Percentiles rank a stretch among this genome's conserved stretches.
phyloP scores from a whole-genome alignment of 30 jellyfish, hydroid and myxozoan species.

The Catostylus mosaicus region DNA sequence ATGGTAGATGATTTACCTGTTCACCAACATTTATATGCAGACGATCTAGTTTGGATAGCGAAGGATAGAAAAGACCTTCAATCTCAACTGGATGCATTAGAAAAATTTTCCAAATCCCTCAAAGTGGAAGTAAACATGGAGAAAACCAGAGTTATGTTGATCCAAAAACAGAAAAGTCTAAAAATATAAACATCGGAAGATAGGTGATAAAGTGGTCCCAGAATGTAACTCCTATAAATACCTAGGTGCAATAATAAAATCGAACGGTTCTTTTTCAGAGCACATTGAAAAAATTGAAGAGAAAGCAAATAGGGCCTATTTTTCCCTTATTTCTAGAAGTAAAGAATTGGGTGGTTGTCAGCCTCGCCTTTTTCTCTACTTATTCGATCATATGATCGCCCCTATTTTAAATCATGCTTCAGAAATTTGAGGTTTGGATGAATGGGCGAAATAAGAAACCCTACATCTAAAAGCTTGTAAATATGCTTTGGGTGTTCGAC shows the following conservation, averaged over 20 bases:
- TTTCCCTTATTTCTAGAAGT: slow-evolving; percentile 38
- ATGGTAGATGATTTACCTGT: slow-evolving; percentile 20
- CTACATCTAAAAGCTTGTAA: slow-evolving; percentile 38
- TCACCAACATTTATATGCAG: slow-evolving; percentile 5
- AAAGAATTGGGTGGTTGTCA: slow-evolving; percentile 48
- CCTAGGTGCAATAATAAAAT: slow-evolving; percentile 9
- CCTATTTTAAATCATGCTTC: slow-evolving; percentile 39
- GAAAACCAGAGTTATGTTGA: too few relatives aligned
- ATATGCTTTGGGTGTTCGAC: slow-evolving; percentile 43
- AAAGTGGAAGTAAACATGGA: too few relatives aligned
- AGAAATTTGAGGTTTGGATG: slow-evolving; percentile 42
- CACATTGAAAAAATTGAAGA: slow-evolving; percentile 24
- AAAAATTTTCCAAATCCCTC: too few relatives aligned
- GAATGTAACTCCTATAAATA: too few relatives aligned
- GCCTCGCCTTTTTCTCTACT: slow-evolving; percentile 41
- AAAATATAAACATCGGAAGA: too few relatives aligned
- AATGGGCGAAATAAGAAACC: slow-evolving; percentile 39
- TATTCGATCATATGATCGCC: slow-evolving; percentile 30
- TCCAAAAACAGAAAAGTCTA: too few relatives aligned
- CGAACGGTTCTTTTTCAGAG: slow-evolving; percentile 17
- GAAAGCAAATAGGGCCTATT: slow-evolving; percentile 38
- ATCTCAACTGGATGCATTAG: too few relatives aligned
- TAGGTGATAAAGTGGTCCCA: too few relatives aligned
- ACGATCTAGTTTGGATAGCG: too few relatives aligned
- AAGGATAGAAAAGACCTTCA: too few relatives aligned